Base-by-base conservation (phyloP, 2,888 invertebrate genomes). In the Ormyrus pomaceus region DNA sequence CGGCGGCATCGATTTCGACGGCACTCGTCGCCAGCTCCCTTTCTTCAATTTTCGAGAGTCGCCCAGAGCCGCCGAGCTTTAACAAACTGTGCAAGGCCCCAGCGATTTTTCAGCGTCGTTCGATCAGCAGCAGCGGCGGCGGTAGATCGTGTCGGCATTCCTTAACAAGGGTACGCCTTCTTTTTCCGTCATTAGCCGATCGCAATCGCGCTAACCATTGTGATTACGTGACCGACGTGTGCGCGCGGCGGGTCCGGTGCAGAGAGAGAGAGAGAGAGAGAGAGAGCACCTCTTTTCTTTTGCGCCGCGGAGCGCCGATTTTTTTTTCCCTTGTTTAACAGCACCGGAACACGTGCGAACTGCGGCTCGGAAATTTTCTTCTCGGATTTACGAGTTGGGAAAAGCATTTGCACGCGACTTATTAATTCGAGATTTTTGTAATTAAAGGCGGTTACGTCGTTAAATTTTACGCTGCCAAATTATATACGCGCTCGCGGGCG, bases 201-300 rank as follows among this genome's bases (percentile, higher is more conserved):
- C 84, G 83, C 84, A 86, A 88, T 88, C 88, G 86, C 83, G 81
- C 85, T 88, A 88, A 88, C 86, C 86, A 87, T 88, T 86, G 86
- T 87, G 86, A 87, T 88, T 88, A 87, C 82, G 82, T 81, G 82
- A 71, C 46, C 82, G 77, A 83, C 82, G 82, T 82, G 82, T 83
- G 79, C 71, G 19, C 34, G 77, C 72, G 80, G 80, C 53, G 55
- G 50, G 45, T 34, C 34, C 55, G 55, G 51, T 2, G 56, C 19
- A 5, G 48, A 55, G n/a, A 13, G 34, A 19, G 19, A 13, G 34
- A 19, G 19, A 19, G 19, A 13, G 34, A 19, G 19, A 5, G 48
- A 55, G n/a, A 13, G 34, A 19, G 19, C 55, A 9, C 75, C 75
- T 73, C 19, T 10, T 76, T 79, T 77, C 65, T 59, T 56, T 53